Evolutionary conservation across 2,797 vertebrate species (phyloP).

Genomic region (Natrix natrix): DNA sequence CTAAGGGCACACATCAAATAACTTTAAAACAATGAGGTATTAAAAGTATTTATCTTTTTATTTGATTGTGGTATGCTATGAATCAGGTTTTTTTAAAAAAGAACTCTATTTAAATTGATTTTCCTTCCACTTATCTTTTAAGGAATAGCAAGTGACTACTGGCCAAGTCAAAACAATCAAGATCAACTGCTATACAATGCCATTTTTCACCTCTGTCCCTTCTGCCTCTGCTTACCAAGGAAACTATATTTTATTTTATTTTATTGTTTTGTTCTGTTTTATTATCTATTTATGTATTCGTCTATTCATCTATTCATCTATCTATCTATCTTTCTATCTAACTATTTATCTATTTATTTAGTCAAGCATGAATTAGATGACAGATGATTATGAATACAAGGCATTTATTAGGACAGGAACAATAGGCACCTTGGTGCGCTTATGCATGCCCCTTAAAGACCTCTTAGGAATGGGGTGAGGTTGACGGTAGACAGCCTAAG

Average conservation of each 20-base stretch:
- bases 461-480: too few relatives aligned
- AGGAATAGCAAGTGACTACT: background rate
- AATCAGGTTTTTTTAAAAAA: background rate
- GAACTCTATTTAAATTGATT: background rate
- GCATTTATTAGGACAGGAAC: too few relatives aligned
- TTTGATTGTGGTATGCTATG: constrained; percentile 23
- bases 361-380: too few relatives aligned
- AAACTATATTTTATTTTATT: background rate
- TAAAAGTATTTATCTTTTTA: constrained; percentile 20
- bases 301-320: too few relatives aligned
- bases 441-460: too few relatives aligned
- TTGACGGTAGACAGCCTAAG: too few relatives aligned
- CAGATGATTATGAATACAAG: too few relatives aligned
- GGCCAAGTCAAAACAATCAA: constrained; percentile 5
- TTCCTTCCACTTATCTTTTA: background rate
- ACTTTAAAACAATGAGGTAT: background rate
- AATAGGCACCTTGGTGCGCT: too few relatives aligned
- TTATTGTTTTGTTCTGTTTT: too few relatives aligned
- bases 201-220: background rate
- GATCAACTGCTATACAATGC: constrained; percentile 2
- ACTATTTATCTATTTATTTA: too few relatives aligned
- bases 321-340: too few relatives aligned
- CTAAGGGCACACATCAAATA: constrained; percentile 10
- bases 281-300: too few relatives aligned
- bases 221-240: background rate